Conservation (phyloP, 1,140 invertebrate genomes). For the Drosophila albomicans region DNA sequence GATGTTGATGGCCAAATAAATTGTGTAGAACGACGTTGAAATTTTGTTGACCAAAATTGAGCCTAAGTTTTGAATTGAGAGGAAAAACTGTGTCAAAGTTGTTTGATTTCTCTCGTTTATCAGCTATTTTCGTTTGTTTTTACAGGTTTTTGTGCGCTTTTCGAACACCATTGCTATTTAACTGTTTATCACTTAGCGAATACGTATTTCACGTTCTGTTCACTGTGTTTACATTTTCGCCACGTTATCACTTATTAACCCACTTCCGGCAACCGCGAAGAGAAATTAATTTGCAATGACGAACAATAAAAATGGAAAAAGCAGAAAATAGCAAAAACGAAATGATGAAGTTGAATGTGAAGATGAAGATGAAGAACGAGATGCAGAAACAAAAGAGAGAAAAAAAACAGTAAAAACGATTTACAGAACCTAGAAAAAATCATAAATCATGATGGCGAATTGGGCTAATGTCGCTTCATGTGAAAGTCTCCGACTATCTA, state of each 20-base stretch:
- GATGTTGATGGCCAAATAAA: conserved; percentile 10
- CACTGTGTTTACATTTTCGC: conserved; percentile 68
- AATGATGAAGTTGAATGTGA: neutral
- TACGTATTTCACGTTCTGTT: conserved; percentile 58
- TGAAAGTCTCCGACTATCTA: conserved; percentile 58
- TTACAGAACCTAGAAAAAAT: conserved; percentile 75
- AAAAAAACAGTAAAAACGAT: conserved; percentile 58
- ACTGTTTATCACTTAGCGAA: conserved; percentile 39
- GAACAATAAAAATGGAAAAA: conserved; percentile 39
- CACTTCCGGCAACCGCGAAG: conserved; percentile 65
- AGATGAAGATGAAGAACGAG: conserved; percentile 9
- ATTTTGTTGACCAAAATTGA: conserved; percentile 16
- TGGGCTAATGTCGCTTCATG: conserved; percentile 77
- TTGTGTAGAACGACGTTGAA: conserved; percentile 1
- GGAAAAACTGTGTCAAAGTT: conserved; percentile 45
- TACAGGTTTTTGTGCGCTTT: conserved; percentile 23
- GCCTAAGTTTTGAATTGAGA: conserved; percentile 9
- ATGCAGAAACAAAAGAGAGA: neutral
- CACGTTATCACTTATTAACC: conserved; percentile 79
- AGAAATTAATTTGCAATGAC: conserved; percentile 75
- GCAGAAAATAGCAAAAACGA: neutral
- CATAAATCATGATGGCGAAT: conserved; percentile 77
- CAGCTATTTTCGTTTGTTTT: conserved; percentile 18
- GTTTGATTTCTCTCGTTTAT: conserved; percentile 31
- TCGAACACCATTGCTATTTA: conserved; percentile 23